Evolutionary conservation across 2,888 invertebrate genomes (phyloP).

Genomic region (Cryptophagus acutangulus): DNA sequence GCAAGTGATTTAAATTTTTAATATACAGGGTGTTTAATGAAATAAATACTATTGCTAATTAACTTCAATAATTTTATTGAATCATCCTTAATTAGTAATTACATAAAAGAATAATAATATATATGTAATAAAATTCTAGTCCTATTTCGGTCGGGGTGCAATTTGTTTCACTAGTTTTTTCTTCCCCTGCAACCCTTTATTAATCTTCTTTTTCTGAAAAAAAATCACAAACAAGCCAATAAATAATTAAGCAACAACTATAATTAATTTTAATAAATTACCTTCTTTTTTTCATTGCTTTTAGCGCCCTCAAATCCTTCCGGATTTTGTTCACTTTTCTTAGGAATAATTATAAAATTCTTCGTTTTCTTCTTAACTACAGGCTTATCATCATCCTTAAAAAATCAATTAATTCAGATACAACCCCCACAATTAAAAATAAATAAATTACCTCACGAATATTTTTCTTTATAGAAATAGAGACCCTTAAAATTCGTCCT

Average conservation of each 20-base stretch:
- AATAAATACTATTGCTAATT: no score
- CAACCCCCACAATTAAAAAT: no score
- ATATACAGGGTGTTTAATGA: no score
- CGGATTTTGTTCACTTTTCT: no score
- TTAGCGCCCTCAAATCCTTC: constrained; percentile 19
- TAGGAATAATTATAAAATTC: no score
- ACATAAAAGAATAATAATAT: no score
- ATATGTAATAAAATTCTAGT: not conserved
- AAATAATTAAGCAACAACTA: not conserved
- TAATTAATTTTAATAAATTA: constrained; percentile 8
- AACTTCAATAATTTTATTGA: no score
- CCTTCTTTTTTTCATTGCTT: constrained; percentile 18
- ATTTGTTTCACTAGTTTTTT: constrained; percentile 32
- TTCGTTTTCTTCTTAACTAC: constrained; percentile 5
- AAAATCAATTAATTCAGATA: no score
- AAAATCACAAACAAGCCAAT: constrained; percentile 7
- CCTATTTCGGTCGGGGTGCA: constrained; percentile 21
- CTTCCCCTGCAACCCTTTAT: constrained; percentile 32
- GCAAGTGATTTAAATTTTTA: no score
- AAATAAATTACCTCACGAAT: no score
- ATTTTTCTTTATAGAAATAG: constrained; percentile 46
- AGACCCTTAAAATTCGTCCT: constrained; percentile 58
- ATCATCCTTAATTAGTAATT: no score
- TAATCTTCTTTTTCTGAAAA: constrained; percentile 36
- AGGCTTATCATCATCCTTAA: constrained; percentile 14